Evolutionary conservation across 2,888 invertebrate genomes (phyloP), one percentile per base, ranked within the genome.

Genomic region (Zygothrica quintamaculata): DNA sequence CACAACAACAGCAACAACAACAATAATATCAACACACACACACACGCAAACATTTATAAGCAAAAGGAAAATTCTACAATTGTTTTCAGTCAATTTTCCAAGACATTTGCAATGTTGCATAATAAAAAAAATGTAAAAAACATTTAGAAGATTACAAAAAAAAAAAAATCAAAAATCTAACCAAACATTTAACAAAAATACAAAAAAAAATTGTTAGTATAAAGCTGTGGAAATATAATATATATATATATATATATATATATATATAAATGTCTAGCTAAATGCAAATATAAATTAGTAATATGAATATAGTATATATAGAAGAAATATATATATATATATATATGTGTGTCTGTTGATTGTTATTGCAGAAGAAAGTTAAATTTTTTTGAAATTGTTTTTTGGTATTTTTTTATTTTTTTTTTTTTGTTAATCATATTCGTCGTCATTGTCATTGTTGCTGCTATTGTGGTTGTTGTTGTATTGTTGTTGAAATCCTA

Each of bases 201-300:
- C 15, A 29, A 13, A 15, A 34, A 55, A 56, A 50, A 47, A 22
- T 22, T 5, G 3, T 22, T 25, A 33, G 12, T 37, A 44, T 33
- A 51, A 40, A 40, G 29, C 34, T 34, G 29, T 15, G 29, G n/a
- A 44, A 58, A 52, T 46, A 39, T 46, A 31, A 39, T 52, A 29
- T 33, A 44, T 59, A 13, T 26, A 26, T 48, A 25, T 43, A 12
- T 29, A 8, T 15, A 11, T 9, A 43, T 3, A 26, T 22, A 40
- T 22, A n/a, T 61, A 55, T 68, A 62, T 74, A 39, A 29, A 39
- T 75, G 75, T 73, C 74, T 73, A 75, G 65, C 48, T 56, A 55
- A 56, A 51, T 42, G 55, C 53, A 55, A 43, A 66, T 33, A 39
- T 53, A 55, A 40, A 51, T 31, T 56, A 34, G 39, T 51, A 50